A percentile compares a stretch with the other conserved stretches of the same genome.
Evolutionary conservation across 2,888 invertebrate genomes (phyloP).

Genomic region (Cancer borealis): DNA sequence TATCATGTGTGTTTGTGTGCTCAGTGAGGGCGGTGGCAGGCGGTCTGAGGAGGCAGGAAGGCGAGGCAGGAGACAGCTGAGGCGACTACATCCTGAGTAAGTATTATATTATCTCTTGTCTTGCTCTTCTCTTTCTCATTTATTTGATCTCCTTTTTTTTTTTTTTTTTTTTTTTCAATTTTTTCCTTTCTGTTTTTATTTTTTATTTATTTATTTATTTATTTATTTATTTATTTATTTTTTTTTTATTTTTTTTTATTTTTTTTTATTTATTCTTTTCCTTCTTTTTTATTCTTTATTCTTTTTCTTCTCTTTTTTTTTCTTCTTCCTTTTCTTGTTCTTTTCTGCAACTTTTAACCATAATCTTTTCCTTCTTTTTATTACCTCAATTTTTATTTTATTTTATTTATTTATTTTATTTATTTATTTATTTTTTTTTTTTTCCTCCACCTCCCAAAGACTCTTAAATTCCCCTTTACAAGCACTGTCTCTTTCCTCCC

Average conservation of each 20-base stretch:
- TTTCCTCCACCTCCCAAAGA: background rate
- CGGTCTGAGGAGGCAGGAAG: slow-evolving; percentile 62
- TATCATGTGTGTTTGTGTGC: background rate
- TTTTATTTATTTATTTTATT: too few species aligned
- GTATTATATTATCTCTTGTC: background rate
- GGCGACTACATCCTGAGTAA: slow-evolving; percentile 65
- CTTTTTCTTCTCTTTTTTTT: background rate
- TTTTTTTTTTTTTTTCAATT: too few species aligned
- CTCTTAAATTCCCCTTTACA: background rate
- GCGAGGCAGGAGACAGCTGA: slow-evolving; percentile 56
- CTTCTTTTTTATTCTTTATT: too few species aligned
- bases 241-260: too few species aligned
- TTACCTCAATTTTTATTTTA: background rate
- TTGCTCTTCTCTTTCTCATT: too few species aligned
- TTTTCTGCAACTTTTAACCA: background rate
- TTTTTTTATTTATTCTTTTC: too few species aligned
- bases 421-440: too few species aligned
- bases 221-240: too few species aligned
- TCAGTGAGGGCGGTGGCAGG: slow-evolving; percentile 52
- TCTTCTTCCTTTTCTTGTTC: background rate
- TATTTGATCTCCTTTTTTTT: background rate
- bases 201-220: too few species aligned
- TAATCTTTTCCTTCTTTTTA: too few species aligned
- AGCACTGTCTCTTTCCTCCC: background rate
- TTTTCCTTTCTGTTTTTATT: too few species aligned